Base-by-base conservation (phyloP, 1,140 invertebrate species). In the Papilio dardanus region DNA sequence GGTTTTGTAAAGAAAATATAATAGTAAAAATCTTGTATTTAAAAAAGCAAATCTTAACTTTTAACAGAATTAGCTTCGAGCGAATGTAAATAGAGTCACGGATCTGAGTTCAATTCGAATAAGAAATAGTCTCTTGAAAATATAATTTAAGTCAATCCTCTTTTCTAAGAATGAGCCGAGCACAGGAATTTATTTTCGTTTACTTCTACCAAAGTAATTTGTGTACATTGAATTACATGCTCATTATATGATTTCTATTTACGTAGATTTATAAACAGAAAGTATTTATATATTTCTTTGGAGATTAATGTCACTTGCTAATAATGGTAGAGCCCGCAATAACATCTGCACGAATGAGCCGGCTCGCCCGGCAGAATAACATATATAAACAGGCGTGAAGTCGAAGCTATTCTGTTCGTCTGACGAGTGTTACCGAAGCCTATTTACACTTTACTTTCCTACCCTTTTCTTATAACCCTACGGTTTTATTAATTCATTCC, bases 221-320 rank as follows among this genome's bases (percentile, higher is more conserved):
- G 54, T 62, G 8, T 62, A 28, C 54, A 28, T 62, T 62, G 54
- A 62, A 62, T 62, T 62, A 62, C 54, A 62, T 62, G 54, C 54
- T 62, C 54, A 16, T 62, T 58, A 58, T 58, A 58, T 12, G 54
- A 12, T 1, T 58, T 28, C 54, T 58, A 28, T 3, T 58, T 28
- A 10, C 54, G 10, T 58, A 4, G 21, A 3, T 12, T 24, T 24
- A 58, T 12, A 58, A 50, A 19, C 0, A 19, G 2, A 50, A 50
- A 1, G 19, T 50, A 50, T 50, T 50, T 19, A 21, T 6, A 37
- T 2, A 37, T 37, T 37, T 37, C 35, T 8, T n/a, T n/a, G n/a
- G n/a, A n/a, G n/a, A n/a, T n/a, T n/a, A n/a, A n/a, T n/a, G n/a
- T n/a, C n/a, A n/a, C n/a, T n/a, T n/a, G n/a, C n/a, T n/a, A n/a